phyloP scores from a whole-genome alignment of 2,113 vertebrate genomes.

The Percopsis transmontana region DNA sequence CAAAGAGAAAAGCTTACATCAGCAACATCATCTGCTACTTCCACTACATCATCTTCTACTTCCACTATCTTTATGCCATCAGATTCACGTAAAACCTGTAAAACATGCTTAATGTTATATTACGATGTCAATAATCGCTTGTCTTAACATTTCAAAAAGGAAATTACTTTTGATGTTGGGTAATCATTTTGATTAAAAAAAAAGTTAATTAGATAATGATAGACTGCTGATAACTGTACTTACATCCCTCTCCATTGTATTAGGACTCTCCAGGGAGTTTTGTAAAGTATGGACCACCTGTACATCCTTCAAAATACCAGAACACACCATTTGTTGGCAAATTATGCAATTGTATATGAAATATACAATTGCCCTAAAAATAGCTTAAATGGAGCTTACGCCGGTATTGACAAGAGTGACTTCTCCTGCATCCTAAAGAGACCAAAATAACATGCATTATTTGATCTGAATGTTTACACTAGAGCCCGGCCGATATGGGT shows the following conservation, averaged over 20 bases:
- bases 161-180: background rate
- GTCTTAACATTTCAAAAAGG: background rate
- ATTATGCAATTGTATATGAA: background rate
- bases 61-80: background rate
- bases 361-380: background rate
- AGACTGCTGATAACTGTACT: background rate
- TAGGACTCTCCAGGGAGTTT: background rate
- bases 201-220: background rate
- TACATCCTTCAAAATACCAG: background rate
- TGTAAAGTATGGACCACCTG: background rate
- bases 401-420: background rate
- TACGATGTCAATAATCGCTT: background rate
- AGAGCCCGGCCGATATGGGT: too few relatives aligned
- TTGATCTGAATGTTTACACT: background rate
- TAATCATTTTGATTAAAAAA: background rate
- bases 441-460: background rate
- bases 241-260: background rate
- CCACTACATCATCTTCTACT: too few relatives aligned
- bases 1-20: background rate
- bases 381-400: background rate
- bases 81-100: background rate
- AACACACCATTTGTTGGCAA: background rate
- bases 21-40: background rate
- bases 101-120: background rate
- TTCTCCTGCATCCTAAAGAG: background rate